Percentiles rank a stretch among this genome's conserved stretches.
phyloP scores from a whole-genome alignment of 2,797 vertebrate genomes.

The Propithecus deckenii region DNA sequence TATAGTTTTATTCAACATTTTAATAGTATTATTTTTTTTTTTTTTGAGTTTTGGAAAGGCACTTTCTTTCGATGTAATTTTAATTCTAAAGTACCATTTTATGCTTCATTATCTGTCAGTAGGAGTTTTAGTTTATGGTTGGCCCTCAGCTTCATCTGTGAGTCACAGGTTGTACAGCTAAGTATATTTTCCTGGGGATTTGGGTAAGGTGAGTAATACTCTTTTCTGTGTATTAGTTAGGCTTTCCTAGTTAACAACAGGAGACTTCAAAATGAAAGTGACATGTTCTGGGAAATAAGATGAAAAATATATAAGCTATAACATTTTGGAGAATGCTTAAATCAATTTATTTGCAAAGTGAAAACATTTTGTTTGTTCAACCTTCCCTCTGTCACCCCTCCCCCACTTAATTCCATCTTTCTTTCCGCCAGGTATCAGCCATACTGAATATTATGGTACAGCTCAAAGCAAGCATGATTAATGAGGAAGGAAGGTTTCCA shows the following conservation, averaged over 20 bases:
- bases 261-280: conserved; percentile 20
- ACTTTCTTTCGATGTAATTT: conserved; percentile 61
- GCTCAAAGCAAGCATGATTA: neutral
- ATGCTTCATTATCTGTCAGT: conserved; percentile 73
- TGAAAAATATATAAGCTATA: neutral
- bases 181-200: conserved; percentile 58
- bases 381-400: neutral
- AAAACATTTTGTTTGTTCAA: neutral
- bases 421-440: neutral
- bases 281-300: neutral
- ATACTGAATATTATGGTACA: neutral
- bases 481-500: neutral
- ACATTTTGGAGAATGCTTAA: conserved; percentile 26
- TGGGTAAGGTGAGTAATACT: conserved; percentile 43
- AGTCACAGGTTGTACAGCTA: conserved; percentile 51
- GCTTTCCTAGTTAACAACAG: conserved; percentile 27
- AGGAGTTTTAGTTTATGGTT: conserved; percentile 43
- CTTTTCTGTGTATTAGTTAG: conserved; percentile 46
- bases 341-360: neutral
- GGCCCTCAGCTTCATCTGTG: conserved; percentile 55
- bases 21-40: neutral
- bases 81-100: conserved; percentile 74
- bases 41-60: conserved; percentile 48
- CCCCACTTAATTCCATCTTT: neutral
- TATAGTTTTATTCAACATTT: conserved; percentile 49